Base-by-base conservation (phyloP, 2,888 invertebrate species). In the Ernsta delagoae region DNA sequence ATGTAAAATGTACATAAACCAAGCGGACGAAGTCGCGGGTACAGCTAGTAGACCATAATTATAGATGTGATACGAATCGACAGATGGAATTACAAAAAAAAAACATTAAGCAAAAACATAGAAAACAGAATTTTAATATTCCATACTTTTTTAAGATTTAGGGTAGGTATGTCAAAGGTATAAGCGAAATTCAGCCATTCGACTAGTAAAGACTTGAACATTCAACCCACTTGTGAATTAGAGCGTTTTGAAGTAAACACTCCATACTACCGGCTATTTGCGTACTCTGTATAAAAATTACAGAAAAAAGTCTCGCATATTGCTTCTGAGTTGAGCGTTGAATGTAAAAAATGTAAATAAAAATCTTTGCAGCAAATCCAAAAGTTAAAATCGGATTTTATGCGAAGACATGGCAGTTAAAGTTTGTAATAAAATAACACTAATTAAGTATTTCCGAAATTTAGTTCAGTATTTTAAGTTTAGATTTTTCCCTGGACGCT, bases 191-290 rank as follows among this genome's bases (percentile, higher is more conserved):
- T 34, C 48, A 57, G 56, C 34, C 16, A 11, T 65, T 65, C 43
- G 36, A 11, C 54, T 43, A 43, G n/a, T 43, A 43, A 31, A 24
- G 24, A 54, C 41, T 48, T 48, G 36, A 64, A 24, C 31, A 43
- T 36, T 34, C 57, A 43, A 36, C 65, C 65, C 65, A 65, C 57
- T 65, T 65, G 65, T 48, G 57, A 31, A 65, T 59, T 65, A 65
- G 65, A 65, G 65, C 65, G 65, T 59, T 65, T 36, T 59, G 48
- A 48, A 48, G 34, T 59, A 65, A 48, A 48, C 48, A 48, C 48
- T 48, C 12, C 48, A 48, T 48, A 48, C 12, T 12, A 45, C 45
- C 5, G 45, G 48, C 48, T 48, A 12, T 48, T 12, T 48, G 12
- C 48, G 48, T 12, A 48, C 12, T 12, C 12, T 12, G 48, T 50